A percentile compares a stretch with the other conserved stretches of the same genome.
Conservation (phyloP, 2,888 invertebrate species). For the Chydorus sphaericus region DNA sequence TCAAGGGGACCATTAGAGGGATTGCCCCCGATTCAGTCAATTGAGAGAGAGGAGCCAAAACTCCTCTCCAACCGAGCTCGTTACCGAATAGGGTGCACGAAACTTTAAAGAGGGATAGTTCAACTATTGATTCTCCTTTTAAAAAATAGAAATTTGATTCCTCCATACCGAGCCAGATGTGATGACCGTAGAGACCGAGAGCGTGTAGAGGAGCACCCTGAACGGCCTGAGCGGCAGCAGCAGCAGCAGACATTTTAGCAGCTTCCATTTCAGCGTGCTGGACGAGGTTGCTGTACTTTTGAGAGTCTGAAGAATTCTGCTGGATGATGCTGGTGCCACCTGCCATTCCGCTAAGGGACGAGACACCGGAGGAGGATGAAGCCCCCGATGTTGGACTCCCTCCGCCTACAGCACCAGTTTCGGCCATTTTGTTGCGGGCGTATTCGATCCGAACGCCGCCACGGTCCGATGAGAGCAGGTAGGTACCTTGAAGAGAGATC, state of each 20-base stretch:
- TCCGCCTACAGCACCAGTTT: slow-evolving; percentile 24
- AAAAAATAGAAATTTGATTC: too few relatives aligned
- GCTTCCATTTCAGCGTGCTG: not conserved
- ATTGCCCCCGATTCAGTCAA: not conserved
- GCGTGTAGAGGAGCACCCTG: slow-evolving; percentile 11
- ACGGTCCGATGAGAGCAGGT: slow-evolving; percentile 87
- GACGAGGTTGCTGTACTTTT: not conserved
- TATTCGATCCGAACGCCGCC: slow-evolving; percentile 97
- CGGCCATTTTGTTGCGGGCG: slow-evolving; percentile 97
- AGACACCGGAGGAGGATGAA: not conserved
- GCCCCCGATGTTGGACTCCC: not conserved
- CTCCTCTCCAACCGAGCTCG: not conserved
- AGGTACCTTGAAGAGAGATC: slow-evolving; percentile 87
- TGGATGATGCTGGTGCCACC: too few relatives aligned
- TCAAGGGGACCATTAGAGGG: not conserved
- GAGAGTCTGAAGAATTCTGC: too few relatives aligned
- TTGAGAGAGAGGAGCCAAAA: not conserved
- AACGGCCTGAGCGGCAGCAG: slow-evolving; percentile 4
- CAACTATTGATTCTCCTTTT: too few relatives aligned
- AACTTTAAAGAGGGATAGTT: not conserved
- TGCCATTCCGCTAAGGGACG: not conserved
- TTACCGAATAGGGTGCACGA: not conserved
- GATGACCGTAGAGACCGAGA: slow-evolving; percentile 11
- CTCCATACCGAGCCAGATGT: slow-evolving; percentile 6
- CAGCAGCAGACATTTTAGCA: not conserved